phyloP scores from a whole-genome alignment of 2,888 invertebrate species.

The Drosophila limbata region DNA sequence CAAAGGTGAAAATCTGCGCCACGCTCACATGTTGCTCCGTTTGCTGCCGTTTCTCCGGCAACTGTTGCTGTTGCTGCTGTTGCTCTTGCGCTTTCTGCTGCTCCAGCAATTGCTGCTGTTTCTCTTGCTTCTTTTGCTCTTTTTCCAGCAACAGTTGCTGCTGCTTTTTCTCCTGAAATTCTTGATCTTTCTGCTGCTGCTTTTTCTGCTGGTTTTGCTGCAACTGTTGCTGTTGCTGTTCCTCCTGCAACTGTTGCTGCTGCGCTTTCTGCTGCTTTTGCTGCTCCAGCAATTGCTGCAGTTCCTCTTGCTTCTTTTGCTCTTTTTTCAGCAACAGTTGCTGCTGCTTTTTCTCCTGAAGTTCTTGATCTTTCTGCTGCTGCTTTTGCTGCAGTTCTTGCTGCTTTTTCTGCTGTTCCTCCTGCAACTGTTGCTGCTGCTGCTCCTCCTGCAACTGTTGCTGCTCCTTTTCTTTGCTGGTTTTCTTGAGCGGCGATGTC shows the following conservation, averaged over 20 bases:
- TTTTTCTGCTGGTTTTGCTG: background rate
- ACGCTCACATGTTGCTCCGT: conserved; percentile 47
- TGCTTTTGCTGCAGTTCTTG: background rate
- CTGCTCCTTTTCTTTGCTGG: background rate
- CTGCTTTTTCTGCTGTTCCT: background rate
- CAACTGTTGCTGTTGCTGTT: background rate
- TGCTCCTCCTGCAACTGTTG: background rate
- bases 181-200: too few species aligned
- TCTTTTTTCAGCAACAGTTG: background rate
- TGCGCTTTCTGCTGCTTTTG: background rate
- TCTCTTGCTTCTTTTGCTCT: background rate
- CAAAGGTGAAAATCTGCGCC: conserved; percentile 76
- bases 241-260: background rate
- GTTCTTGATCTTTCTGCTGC: background rate
- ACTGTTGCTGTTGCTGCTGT: background rate
- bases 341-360: background rate
- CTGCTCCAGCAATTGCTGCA: background rate
- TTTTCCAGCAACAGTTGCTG: conserved; percentile 27
- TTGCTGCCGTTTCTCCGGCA: background rate
- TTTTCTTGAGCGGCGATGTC: conserved; percentile 66
- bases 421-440: background rate
- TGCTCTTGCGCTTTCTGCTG: too few species aligned
- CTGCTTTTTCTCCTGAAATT: background rate
- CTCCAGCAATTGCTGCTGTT: too few species aligned
- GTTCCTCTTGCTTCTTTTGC: background rate